phyloP scores from a whole-genome alignment of 2,113 vertebrate genomes.

The Lethenteron reissneri region DNA sequence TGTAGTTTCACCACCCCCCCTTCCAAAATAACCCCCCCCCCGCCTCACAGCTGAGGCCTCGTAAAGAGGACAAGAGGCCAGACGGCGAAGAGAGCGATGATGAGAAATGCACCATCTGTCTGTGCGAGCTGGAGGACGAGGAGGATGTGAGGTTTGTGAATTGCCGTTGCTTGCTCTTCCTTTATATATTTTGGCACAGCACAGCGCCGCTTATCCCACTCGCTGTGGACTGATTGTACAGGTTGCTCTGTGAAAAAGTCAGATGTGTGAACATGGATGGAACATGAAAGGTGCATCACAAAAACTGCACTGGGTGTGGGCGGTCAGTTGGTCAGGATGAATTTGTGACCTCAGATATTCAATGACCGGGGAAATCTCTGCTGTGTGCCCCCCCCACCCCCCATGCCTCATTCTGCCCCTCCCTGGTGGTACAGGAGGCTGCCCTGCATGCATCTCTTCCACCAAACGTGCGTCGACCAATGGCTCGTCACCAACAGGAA shows the following conservation, averaged over 20 bases:
- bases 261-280: conserved; percentile 1
- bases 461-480: conserved; percentile 96
- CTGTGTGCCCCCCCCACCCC: neutral
- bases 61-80: conserved; percentile 84
- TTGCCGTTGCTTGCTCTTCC: neutral
- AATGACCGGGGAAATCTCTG: neutral
- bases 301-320: too few species aligned
- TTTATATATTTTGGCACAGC: neutral
- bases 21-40: conserved; percentile 9
- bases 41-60: conserved; percentile 87
- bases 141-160: conserved; percentile 84
- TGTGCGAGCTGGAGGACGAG: conserved; percentile 95
- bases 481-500: conserved; percentile 99
- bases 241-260: too few species aligned
- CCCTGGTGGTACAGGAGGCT: conserved; percentile 43
- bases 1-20: neutral
- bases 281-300: neutral
- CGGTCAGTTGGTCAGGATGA: neutral
- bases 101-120: conserved; percentile 97
- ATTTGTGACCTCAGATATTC: neutral
- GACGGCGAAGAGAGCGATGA: conserved; percentile 89
- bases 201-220: neutral
- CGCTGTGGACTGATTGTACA: neutral
- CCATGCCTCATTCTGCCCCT: neutral
- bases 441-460: conserved; percentile 99